Percentiles rank a stretch among this genome's conserved stretches.
These are phyloP conservation scores for Sciurus vulgaris DNA, from an alignment of 2,797 vertebrate genomes.

Conservation along the genomic window DNA sequence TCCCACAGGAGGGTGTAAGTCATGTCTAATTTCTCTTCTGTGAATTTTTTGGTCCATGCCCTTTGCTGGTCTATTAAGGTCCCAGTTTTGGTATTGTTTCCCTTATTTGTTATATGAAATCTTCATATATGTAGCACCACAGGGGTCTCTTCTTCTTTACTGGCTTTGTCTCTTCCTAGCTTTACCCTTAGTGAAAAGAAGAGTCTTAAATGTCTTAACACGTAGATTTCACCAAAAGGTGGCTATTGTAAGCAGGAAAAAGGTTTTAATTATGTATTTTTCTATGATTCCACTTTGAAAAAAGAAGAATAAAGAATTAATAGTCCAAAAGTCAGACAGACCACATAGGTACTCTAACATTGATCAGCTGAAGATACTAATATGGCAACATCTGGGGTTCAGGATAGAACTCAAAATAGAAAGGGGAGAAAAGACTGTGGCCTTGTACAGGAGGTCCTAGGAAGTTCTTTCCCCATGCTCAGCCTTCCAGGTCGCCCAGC, in stretches of 20 bases:
- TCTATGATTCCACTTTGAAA: neutral
- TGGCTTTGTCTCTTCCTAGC: neutral
- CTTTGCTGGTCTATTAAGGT: neutral
- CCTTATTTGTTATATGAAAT: neutral
- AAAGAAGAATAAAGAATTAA: neutral
- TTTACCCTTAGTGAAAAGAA: neutral
- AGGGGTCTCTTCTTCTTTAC: neutral
- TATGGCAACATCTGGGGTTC: neutral
- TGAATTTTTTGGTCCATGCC: neutral
- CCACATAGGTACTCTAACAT: neutral
- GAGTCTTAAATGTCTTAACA: neutral
- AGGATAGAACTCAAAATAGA: neutral
- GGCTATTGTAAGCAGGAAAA: neutral
- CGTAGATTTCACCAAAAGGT: neutral
- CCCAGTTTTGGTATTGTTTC: neutral
- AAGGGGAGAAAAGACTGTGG: neutral
- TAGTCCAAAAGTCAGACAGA: neutral
- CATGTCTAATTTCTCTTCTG: slow-evolving; percentile 33
- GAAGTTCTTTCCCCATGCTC: too few species aligned
- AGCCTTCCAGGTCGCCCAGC: too few species aligned
- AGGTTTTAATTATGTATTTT: neutral
- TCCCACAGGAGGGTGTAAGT: neutral
- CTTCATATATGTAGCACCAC: neutral
- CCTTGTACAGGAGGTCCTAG: neutral
- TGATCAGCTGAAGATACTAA: neutral